Base-by-base conservation (phyloP, 2,797 vertebrate species). In the Thunnus albacares region DNA sequence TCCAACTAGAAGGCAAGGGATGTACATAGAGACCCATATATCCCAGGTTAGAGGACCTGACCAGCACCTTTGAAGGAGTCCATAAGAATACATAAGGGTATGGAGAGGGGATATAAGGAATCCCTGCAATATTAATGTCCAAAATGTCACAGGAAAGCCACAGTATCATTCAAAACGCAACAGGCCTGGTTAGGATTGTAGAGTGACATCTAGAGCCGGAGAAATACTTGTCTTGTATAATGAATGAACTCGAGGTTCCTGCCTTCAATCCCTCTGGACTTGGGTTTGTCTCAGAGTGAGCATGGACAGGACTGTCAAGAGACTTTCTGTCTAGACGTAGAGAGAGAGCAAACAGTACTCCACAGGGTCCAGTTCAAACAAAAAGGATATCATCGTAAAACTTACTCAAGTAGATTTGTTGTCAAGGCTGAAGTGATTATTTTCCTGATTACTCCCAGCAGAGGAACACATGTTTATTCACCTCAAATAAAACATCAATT, bases 111-210 rank as follows among this genome's bases (percentile, higher is more conserved):
- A 90, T 91, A 82, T 85, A 80, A 85, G 83, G 74, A 91, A 91
- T 94, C 91, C 70, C 85, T 92, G 85, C 89, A 92, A 93, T 93
- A 93, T 94, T 92, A 91, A 94, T 93, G 92, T 93, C 93, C 90
- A 89, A 93, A 95, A 95, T 94, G 93, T 93, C 93, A 93, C 22
- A 78, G 86, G 82, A 91, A 93, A 92, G 89, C 89, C 80, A 81
- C 1, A 1, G 82, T 82, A 83, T 88, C 86, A 75, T 90, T 90
- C 73, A 84, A 75, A 90, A 82, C 22, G 64, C 35, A 9, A 59
- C 53, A 67, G 79, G 74, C 71, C 81, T 77, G 75, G 69, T 84
- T 79, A 74, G 76, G 69, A 68, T 83, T 87, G 79, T 69, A 9
- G 88, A 80, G 81, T 75, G 81, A 88, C 81, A 88, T 80, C 75